A percentile compares a stretch with the other conserved stretches of the same genome.
phyloP scores from a whole-genome alignment of 2,888 invertebrate genomes.

The Hemaris fuciformis region DNA sequence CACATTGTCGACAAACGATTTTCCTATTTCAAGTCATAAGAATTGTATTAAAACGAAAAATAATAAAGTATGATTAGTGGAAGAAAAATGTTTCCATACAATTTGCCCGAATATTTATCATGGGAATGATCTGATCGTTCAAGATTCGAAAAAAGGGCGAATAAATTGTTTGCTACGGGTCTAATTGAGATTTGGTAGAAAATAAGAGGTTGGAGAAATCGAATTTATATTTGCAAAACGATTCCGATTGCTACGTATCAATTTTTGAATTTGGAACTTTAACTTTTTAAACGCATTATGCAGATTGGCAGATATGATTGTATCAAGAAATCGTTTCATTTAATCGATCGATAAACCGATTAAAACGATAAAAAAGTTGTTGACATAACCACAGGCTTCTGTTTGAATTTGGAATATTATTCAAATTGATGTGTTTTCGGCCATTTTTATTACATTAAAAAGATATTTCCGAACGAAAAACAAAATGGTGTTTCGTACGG shows the following conservation, averaged over 20 bases:
- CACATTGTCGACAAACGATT: too few relatives aligned
- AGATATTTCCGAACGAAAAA: slow-evolving; percentile 8
- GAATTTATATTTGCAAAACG: slow-evolving; percentile 50
- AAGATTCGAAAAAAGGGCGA: neutral
- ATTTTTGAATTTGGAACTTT: slow-evolving; percentile 48
- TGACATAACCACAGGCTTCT: slow-evolving; percentile 50
- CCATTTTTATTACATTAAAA: slow-evolving; percentile 33
- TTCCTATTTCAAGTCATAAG: neutral
- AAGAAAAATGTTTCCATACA: neutral
- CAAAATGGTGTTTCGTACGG: slow-evolving; percentile 25
- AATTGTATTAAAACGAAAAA: neutral
- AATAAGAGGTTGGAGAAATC: slow-evolving; percentile 39
- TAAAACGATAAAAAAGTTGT: slow-evolving; percentile 33
- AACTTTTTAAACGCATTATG: slow-evolving; percentile 40
- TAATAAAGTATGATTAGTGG: neutral
- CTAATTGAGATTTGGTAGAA: slow-evolving; percentile 28
- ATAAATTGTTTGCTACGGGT: neutral
- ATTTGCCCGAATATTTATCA: neutral
- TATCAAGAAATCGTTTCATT: slow-evolving; percentile 43
- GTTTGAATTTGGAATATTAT: slow-evolving; percentile 38
- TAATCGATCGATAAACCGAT: slow-evolving; percentile 21
- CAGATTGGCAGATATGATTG: slow-evolving; percentile 27
- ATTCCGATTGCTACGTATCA: slow-evolving; percentile 62
- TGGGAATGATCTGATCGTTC: neutral
- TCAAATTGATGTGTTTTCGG: slow-evolving; percentile 17